These are phyloP conservation scores for Hemicrepidius hirtus DNA, from an alignment of 2,888 invertebrate genomes.

Conservation along the genomic window DNA sequence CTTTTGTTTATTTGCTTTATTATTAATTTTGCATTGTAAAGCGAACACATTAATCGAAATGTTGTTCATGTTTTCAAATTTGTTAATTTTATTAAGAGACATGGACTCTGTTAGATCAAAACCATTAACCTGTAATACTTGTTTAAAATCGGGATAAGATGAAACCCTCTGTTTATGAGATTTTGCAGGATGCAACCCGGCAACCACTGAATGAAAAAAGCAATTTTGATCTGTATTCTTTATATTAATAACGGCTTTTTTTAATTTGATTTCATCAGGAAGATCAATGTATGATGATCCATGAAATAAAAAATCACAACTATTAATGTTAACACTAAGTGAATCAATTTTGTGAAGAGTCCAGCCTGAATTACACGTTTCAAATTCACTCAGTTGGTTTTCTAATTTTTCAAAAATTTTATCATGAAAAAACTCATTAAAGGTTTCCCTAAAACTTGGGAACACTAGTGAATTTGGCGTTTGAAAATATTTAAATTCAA, in stretches of 20 bases:
- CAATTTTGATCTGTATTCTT: background rate
- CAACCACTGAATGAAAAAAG: background rate
- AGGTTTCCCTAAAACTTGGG: no score
- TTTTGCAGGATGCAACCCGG: background rate
- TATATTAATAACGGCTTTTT: constrained; percentile 3
- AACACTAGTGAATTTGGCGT: no score
- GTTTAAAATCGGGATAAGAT: background rate
- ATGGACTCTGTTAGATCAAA: background rate
- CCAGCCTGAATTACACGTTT: background rate
- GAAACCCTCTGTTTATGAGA: background rate
- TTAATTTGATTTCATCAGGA: background rate
- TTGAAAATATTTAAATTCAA: no score
- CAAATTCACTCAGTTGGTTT: background rate
- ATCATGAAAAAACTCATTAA: no score
- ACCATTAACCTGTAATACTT: background rate
- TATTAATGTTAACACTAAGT: background rate
- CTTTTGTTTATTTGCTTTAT: no score
- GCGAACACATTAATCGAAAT: constrained; percentile 3
- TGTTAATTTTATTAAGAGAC: background rate
- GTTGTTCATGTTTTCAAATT: constrained; percentile 1
- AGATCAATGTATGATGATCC: background rate
- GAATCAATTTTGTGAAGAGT: background rate
- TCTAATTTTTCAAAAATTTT: no score
- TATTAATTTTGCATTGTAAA: no score
- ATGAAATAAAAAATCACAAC: background rate